These are phyloP conservation scores for Pentalonia nigronervosa DNA, from an alignment of 1,140 invertebrate genomes.

Conservation along the genomic window DNA sequence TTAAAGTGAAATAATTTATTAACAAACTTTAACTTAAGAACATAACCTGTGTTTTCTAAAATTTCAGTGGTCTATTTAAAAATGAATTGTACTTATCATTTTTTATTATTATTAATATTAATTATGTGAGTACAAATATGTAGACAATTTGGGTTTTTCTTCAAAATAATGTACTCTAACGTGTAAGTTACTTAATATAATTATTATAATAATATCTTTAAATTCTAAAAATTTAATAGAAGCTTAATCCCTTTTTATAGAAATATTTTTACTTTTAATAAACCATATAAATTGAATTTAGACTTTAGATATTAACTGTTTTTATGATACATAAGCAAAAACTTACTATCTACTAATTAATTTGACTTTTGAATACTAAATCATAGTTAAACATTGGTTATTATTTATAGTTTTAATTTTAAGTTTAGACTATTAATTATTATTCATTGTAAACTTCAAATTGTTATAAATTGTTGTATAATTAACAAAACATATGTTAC, in stretches of 20 bases:
- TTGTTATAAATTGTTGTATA: not conserved
- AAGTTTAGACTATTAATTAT: not conserved
- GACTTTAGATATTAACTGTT: not conserved
- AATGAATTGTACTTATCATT: not conserved
- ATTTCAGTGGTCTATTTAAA: not conserved
- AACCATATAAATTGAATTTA: slow-evolving; percentile 9
- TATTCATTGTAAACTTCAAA: not conserved
- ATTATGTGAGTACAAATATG: not conserved
- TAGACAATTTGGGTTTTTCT: not conserved
- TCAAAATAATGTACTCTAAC: not conserved
- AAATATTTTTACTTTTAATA: slow-evolving; percentile 14
- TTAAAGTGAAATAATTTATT: too few species aligned
- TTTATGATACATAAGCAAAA: not conserved
- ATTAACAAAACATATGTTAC: not conserved
- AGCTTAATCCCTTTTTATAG: not conserved
- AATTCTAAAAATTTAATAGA: not conserved
- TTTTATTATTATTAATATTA: not conserved
- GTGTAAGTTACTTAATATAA: not conserved
- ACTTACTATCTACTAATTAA: not conserved
- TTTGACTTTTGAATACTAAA: not conserved
- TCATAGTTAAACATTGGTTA: not conserved
- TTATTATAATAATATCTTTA: not conserved
- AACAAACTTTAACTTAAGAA: too few species aligned
- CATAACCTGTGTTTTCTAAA: not conserved
- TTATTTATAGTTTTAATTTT: slow-evolving; percentile 13